A percentile compares a stretch with the other conserved stretches of the same genome.
phyloP scores from a whole-genome alignment of 2,888 invertebrate genomes.

The Psococerastis gibbosa region DNA sequence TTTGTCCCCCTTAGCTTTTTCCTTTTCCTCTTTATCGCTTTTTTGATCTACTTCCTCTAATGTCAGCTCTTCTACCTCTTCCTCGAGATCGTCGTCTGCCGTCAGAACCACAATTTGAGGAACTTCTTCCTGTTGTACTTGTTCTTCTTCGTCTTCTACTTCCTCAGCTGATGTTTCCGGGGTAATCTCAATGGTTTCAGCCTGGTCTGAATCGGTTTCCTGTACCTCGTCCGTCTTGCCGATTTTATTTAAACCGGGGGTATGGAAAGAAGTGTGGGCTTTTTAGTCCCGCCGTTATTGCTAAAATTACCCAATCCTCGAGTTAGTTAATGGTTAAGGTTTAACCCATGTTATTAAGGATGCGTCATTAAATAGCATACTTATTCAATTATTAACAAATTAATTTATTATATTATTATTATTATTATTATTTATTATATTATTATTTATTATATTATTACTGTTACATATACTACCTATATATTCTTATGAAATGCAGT shows the following conservation, averaged over 20 bases:
- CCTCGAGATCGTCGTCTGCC: constrained; percentile 16
- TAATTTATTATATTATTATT: too few relatives aligned
- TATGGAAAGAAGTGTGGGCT: too few relatives aligned
- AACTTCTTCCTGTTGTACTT: background rate
- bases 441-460: too few relatives aligned
- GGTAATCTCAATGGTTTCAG: background rate
- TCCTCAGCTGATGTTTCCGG: background rate
- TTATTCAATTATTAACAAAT: too few relatives aligned
- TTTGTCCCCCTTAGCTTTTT: constrained; percentile 13
- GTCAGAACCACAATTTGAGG: constrained; percentile 10
- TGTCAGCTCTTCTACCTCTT: constrained; percentile 14
- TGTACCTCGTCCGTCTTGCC: constrained; percentile 8
- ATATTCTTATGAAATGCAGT: too few relatives aligned
- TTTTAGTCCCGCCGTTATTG: too few relatives aligned
- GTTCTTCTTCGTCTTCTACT: constrained; percentile 1
- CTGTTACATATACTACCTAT: too few relatives aligned
- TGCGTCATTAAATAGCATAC: too few relatives aligned
- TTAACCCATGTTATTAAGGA: too few relatives aligned
- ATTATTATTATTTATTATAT: too few relatives aligned
- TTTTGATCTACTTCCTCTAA: constrained; percentile 14
- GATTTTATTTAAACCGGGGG: background rate
- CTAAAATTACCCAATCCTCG: too few relatives aligned
- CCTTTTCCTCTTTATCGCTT: constrained; percentile 11
- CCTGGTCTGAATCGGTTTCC: constrained; percentile 1
- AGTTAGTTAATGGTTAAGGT: too few relatives aligned